Evolutionary conservation across 2,888 invertebrate species (phyloP).

Genomic region (Mythimna lalbum): DNA sequence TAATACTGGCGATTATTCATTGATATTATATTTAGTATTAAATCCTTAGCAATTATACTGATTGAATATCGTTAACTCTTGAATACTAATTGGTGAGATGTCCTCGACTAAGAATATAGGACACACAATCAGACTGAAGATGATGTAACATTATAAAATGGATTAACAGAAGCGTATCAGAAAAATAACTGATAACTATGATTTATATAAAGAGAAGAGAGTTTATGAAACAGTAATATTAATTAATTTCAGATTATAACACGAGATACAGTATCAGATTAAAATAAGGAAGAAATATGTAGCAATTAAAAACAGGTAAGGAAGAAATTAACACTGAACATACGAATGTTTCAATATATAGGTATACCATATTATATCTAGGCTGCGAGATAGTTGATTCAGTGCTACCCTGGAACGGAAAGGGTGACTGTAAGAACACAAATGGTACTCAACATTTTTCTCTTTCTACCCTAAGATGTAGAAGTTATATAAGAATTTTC

Average conservation of each 20-base stretch:
- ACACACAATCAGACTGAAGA: not conserved
- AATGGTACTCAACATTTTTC: no score
- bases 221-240: not conserved
- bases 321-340: no score
- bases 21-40: slow-evolving; percentile 15
- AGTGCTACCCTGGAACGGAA: no score
- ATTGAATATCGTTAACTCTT: not conserved
- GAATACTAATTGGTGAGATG: slow-evolving; percentile 18
- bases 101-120: slow-evolving; percentile 15
- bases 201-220: not conserved
- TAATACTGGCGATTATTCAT: slow-evolving; percentile 11
- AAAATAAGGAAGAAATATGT: not conserved
- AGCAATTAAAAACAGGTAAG: no score
- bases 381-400: no score
- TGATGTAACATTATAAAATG: not conserved
- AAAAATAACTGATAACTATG: not conserved
- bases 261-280: not conserved
- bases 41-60: not conserved
- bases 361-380: no score
- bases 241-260: not conserved
- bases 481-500: no score
- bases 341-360: no score
- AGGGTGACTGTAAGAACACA: no score
- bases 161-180: not conserved
- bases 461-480: no score